Conservation (phyloP, 2,888 invertebrate genomes). For the Mallateleia sp. region DNA sequence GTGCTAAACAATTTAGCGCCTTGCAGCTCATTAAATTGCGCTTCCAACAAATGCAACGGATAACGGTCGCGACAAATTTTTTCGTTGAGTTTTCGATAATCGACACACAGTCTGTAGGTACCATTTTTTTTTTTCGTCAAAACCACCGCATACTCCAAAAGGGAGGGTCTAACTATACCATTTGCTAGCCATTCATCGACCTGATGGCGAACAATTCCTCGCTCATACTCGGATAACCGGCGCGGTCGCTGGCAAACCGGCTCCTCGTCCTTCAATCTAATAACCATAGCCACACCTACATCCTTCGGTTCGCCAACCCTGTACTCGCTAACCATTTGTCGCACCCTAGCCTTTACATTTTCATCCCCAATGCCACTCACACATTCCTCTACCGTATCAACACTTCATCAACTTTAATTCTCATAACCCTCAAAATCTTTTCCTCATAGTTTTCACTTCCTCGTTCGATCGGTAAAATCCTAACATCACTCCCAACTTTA, state of each 20-base stretch:
- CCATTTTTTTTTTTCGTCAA: constrained; percentile 74
- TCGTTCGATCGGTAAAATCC: neutral
- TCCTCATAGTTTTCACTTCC: too few species aligned
- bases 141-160: constrained; percentile 76
- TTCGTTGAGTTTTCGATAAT: constrained; percentile 73
- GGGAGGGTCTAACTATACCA: constrained; percentile 56
- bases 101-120: constrained; percentile 64
- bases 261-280: constrained; percentile 60
- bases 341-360: too few species aligned
- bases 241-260: constrained; percentile 76
- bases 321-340: constrained; percentile 56
- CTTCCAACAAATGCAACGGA: constrained; percentile 72
- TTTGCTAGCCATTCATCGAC: constrained; percentile 79
- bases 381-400: constrained; percentile 9
- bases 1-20: constrained; percentile 61
- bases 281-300: constrained; percentile 53
- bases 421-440: too few species aligned
- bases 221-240: constrained; percentile 63
- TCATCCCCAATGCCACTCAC: constrained; percentile 17
- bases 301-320: constrained; percentile 41
- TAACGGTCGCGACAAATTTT: constrained; percentile 71
- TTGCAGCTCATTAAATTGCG: constrained; percentile 61
- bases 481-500: neutral
- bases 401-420: too few species aligned
- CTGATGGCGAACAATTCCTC: constrained; percentile 62